Base-by-base conservation (phyloP, 2,888 invertebrate genomes). In the Synergus umbraculus region DNA sequence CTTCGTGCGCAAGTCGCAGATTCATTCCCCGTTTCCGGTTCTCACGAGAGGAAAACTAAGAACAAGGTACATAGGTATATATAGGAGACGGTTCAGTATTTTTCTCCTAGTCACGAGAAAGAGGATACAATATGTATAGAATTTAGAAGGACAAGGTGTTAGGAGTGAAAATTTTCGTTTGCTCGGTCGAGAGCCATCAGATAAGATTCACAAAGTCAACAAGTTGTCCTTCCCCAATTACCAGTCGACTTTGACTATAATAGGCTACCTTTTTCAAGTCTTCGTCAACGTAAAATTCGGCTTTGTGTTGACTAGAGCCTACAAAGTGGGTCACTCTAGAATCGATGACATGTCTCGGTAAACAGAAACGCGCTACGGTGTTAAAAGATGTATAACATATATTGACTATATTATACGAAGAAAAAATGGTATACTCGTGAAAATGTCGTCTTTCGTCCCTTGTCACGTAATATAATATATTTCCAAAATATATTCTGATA, bases 131-230 rank as follows among this genome's bases (percentile, higher is more conserved):
- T 29, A 29, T 29, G 64, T 13, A 29, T 15, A 29, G n/a, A 65
- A 18, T 60, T 44, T 18, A 78, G 49, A 49, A 73, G 69, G 22
- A 66, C 78, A 79, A 66, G 49, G 22, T 76, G 78, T 29, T 29
- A 29, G 29, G 29, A 81, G 79, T 80, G 78, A 81, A 85, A 83
- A 82, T 83, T 80, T 76, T 79, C 64, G 76, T 54, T 54, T 15
- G 80, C 76, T 18, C 41, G 58, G 43, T 18, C 18, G 83, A 77
- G 67, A 66, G 67, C 82, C 83, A 88, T 87, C 86, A 86, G 86
- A 88, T 87, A 88, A 87, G 83, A 82, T 78, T 15, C 60, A 78
- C 76, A 81, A 83, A 86, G 86, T 85, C 85, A 87, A 87, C 86
- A 87, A 86, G 86, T 85, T 86, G 87, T 85, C 85, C 84, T 82